phyloP scores from a whole-genome alignment of 1,140 invertebrate genomes.

The Drosophila sp. region DNA sequence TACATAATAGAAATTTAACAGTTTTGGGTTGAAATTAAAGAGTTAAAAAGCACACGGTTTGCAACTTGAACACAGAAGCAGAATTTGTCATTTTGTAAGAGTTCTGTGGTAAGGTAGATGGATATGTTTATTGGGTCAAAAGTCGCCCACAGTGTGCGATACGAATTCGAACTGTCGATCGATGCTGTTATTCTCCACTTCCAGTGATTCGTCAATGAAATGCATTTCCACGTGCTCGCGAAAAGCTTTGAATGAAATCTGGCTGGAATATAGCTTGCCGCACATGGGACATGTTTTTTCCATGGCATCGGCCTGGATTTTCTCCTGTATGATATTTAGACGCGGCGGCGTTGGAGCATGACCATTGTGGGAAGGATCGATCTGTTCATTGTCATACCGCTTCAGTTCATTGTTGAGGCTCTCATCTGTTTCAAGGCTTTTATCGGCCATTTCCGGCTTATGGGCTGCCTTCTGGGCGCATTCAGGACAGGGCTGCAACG shows the following conservation, averaged over 20 bases:
- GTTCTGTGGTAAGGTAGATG: slow-evolving; percentile 58
- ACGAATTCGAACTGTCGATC: slow-evolving; percentile 78
- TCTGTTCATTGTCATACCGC: slow-evolving; percentile 24
- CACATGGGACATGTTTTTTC: slow-evolving; percentile 84
- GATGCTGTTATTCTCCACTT: slow-evolving; percentile 53
- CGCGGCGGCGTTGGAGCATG: slow-evolving; percentile 28
- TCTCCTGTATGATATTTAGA: slow-evolving; percentile 67
- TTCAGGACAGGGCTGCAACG: slow-evolving; percentile 64
- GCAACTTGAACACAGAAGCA: slow-evolving; percentile 21
- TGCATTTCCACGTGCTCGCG: slow-evolving; percentile 84
- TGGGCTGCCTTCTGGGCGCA: slow-evolving; percentile 62
- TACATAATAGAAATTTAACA: slow-evolving; percentile 45
- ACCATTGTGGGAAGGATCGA: neutral
- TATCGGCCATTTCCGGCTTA: slow-evolving; percentile 82
- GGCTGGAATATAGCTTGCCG: slow-evolving; percentile 77
- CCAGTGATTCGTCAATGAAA: slow-evolving; percentile 78
- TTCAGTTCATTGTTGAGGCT: slow-evolving; percentile 55
- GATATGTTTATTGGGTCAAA: slow-evolving; percentile 64
- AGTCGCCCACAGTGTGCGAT: slow-evolving; percentile 77
- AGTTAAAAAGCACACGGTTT: slow-evolving; percentile 32
- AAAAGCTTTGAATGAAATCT: slow-evolving; percentile 81
- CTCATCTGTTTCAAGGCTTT: slow-evolving; percentile 79
- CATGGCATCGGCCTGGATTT: slow-evolving; percentile 58
- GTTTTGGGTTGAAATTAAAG: slow-evolving; percentile 7
- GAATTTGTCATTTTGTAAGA: slow-evolving; percentile 30